A percentile compares a stretch with the other conserved stretches of the same genome.
phyloP scores from a whole-genome alignment of 2,888 invertebrate genomes.

The Oeneis ivallda region DNA sequence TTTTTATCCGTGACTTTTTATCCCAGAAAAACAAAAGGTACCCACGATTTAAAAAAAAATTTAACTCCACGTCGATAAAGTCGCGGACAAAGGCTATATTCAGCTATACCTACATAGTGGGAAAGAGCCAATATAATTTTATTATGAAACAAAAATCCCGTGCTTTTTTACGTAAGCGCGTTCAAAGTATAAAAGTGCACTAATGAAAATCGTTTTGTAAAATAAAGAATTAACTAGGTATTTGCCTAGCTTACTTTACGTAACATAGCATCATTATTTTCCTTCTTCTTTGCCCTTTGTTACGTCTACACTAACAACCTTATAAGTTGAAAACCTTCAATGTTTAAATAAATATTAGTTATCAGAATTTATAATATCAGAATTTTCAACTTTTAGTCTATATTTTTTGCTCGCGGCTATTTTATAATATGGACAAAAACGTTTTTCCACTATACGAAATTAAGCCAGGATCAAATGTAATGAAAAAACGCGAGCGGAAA shows the following conservation, averaged over 20 bases:
- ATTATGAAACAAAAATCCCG: too few species aligned
- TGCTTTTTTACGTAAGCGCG: too few species aligned
- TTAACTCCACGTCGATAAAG: too few species aligned
- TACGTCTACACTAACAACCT: constrained; percentile 5
- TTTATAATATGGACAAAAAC: constrained; percentile 30
- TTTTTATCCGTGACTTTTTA: too few species aligned
- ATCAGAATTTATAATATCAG: constrained; percentile 17
- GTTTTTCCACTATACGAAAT: constrained; percentile 21
- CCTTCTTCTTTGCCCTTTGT: constrained; percentile 1
- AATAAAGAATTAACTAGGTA: not conserved
- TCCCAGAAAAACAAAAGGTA: too few species aligned
- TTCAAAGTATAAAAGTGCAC: not conserved
- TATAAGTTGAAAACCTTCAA: constrained; percentile 19
- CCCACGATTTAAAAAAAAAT: too few species aligned
- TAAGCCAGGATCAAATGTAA: too few species aligned
- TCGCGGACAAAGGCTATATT: too few species aligned
- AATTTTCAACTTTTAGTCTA: constrained; percentile 14
- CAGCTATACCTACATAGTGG: too few species aligned
- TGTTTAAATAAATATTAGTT: constrained; percentile 26
- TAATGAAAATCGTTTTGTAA: not conserved
- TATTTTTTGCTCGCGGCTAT: constrained; percentile 25
- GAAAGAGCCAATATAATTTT: too few species aligned
- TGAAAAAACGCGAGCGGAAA: too few species aligned
- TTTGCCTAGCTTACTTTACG: not conserved
- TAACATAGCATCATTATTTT: not conserved